These are phyloP conservation scores for Agrochola litura DNA, from an alignment of 2,888 invertebrate genomes.

Conservation along the genomic window DNA sequence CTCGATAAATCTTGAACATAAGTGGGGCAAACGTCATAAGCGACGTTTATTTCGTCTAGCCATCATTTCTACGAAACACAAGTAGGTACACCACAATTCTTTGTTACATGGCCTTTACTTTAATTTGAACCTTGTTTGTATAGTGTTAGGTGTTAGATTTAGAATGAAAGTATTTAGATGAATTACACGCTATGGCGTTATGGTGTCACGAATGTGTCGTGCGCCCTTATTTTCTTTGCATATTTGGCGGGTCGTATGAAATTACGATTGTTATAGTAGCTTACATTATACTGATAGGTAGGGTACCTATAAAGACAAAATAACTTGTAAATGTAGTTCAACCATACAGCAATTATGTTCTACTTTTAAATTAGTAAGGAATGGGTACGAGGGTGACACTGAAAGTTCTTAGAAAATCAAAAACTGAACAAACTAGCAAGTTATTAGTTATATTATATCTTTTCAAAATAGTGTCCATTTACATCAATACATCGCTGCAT, in stretches of 20 bases:
- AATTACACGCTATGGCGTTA: slow-evolving; percentile 80
- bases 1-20: slow-evolving; percentile 66
- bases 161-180: slow-evolving; percentile 53
- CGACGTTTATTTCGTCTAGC: slow-evolving; percentile 80
- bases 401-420: too few relatives aligned
- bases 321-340: background rate
- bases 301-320: background rate
- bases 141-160: slow-evolving; percentile 56
- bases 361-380: background rate
- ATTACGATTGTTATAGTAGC: slow-evolving; percentile 48
- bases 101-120: slow-evolving; percentile 48
- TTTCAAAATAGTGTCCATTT: too few relatives aligned
- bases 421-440: too few relatives aligned
- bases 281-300: slow-evolving; percentile 25
- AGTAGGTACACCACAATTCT: slow-evolving; percentile 66
- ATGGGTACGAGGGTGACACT: too few relatives aligned
- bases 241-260: slow-evolving; percentile 60
- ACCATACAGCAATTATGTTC: background rate
- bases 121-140: slow-evolving; percentile 69
- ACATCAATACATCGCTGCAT: too few relatives aligned
- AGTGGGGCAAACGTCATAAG: slow-evolving; percentile 72
- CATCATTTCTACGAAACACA: slow-evolving; percentile 74
- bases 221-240: slow-evolving; percentile 82
- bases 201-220: slow-evolving; percentile 84
- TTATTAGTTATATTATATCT: too few relatives aligned